Evolutionary conservation across 2,113 vertebrate species (phyloP), one percentile per base, ranked within the genome.

Genomic region (Oriolus oriolus): DNA sequence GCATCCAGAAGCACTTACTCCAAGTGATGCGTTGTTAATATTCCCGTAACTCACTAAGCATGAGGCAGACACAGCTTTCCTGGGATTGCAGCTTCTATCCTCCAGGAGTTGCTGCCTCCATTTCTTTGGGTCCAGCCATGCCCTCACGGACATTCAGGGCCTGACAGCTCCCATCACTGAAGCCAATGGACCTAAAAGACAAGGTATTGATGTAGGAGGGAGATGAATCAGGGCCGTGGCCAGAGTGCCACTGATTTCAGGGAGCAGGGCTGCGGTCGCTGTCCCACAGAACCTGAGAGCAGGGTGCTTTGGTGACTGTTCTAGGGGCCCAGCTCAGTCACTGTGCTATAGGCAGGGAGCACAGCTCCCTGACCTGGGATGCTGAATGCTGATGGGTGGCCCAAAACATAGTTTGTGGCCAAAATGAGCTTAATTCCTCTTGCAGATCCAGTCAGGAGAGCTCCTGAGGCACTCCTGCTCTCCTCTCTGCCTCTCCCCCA

Each of bases 1-100:
- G 79, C 86, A 84, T 80, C 90, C 86, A 95, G 83, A 87, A 77
- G 90, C 90, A 78, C 69, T 90, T 77, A 31, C 66, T 83, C 42
- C 6, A 9, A 90, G 47, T 37, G 60, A 63, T 56, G 56, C 1
- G 5, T 31, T 64, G 56, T 96, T 93, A 75, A 78, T 78, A 56
- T 52, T 45, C 85, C n/a, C 42, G 56, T 49, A 28, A 71, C 60
- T 86, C 13, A 1, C 79, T 35, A 3, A 28, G 63, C 0, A 1
- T 31, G 50, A 52, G 75, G 83, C 89, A 84, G 63, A 42, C 87
- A 23, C 6, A 4, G 13, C 74, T 49, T 75, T 26, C 74, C 68
- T 44, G 52, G 35, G 45, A 52, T 8, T 83, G 90, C 54, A 11
- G 23, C 56, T 81, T 66, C 60, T 31, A 2, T 44, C 33, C 7